Evolutionary conservation across 2,113 vertebrate genomes (phyloP).

Genomic region (Blennius ocellaris): DNA sequence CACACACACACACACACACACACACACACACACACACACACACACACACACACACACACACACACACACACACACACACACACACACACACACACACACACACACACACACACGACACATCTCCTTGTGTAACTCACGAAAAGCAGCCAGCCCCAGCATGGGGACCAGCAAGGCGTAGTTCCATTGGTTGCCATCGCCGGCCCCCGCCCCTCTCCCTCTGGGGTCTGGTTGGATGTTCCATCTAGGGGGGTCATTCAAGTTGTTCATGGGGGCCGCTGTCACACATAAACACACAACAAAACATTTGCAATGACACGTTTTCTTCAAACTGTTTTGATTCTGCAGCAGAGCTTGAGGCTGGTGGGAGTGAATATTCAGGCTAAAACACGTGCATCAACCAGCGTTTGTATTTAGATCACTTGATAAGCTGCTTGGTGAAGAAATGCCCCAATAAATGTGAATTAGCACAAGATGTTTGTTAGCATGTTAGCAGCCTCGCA

Average conservation of each 20-base stretch:
- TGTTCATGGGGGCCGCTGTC: conserved; percentile 88
- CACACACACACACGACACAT: background rate
- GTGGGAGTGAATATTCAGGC: no score
- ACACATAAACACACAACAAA: conserved; percentile 23
- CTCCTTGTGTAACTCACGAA: conserved; percentile 87
- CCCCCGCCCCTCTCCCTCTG: conserved; percentile 84
- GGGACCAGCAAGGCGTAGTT: conserved; percentile 96
- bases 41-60: background rate
- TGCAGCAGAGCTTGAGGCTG: no score
- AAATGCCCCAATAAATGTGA: no score
- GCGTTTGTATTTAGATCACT: no score
- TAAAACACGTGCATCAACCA: no score
- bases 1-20: background rate
- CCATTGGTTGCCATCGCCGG: conserved; percentile 90
- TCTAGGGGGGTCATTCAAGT: conserved; percentile 92
- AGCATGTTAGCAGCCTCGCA: background rate
- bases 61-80: conserved; percentile 5
- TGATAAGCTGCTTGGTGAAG: no score
- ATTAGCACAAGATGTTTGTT: no score
- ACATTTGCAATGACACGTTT: background rate
- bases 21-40: background rate
- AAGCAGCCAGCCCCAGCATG: conserved; percentile 95
- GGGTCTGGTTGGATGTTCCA: conserved; percentile 93
- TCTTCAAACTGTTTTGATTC: no score
- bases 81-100: conserved; percentile 5